Evolutionary conservation across 2,113 vertebrate genomes (phyloP).

Genomic region (Melanostigma gelatinosum): DNA sequence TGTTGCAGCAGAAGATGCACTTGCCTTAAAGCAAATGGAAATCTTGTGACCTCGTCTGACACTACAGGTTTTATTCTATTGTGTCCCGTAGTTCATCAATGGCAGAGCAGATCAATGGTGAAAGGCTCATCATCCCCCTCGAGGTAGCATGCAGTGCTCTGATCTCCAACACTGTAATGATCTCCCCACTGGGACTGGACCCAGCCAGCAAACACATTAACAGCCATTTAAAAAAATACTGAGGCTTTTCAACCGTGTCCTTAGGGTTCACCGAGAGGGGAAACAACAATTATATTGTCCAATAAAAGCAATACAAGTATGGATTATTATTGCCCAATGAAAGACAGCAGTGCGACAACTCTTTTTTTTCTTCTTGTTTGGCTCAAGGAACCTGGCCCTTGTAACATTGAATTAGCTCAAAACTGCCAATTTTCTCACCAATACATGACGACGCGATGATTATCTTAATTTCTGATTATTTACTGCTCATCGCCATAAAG

Average conservation of each 20-base stretch:
- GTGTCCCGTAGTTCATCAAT: conserved; percentile 55
- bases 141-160: conserved; percentile 61
- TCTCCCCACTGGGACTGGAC: conserved; percentile 64
- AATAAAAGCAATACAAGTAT: conserved; percentile 56
- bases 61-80: conserved; percentile 47
- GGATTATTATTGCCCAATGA: conserved; percentile 58
- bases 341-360: conserved; percentile 9
- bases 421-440: conserved; percentile 13
- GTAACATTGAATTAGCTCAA: conserved; percentile 46
- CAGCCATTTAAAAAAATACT: conserved; percentile 56
- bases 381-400: not conserved
- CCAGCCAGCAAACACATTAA: conserved; percentile 69
- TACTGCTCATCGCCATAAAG: not conserved
- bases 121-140: conserved; percentile 45
- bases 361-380: not conserved
- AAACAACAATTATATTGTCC: conserved; percentile 58
- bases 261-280: conserved; percentile 50
- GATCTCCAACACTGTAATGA: conserved; percentile 68
- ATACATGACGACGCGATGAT: not conserved
- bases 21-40: conserved; percentile 50
- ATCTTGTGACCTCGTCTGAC: conserved; percentile 61
- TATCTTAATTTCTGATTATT: conserved; percentile 21
- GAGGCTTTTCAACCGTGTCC: conserved; percentile 54
- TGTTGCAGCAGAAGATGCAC: conserved; percentile 1
- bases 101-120: conserved; percentile 66